These are phyloP conservation scores for Alloscopus bannaensis DNA, from an alignment of 2,888 invertebrate genomes.

Conservation along the genomic window DNA sequence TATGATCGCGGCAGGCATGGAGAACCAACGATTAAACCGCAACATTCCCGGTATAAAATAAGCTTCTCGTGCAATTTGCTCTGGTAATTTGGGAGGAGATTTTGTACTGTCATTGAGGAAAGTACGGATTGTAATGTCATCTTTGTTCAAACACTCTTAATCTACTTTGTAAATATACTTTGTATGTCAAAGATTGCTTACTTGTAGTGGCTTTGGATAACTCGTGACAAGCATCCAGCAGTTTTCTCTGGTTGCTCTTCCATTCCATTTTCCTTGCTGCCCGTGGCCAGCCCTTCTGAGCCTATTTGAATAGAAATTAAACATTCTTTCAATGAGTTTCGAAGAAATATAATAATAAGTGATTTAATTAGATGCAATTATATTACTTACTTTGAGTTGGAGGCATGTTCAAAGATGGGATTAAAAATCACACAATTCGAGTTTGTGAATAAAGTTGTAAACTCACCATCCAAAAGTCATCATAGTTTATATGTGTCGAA, in stretches of 20 bases:
- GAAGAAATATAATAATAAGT: neutral
- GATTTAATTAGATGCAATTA: neutral
- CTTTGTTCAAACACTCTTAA: neutral
- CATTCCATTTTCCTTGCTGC: conserved; percentile 23
- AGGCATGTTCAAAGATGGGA: conserved; percentile 6
- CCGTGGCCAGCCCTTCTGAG: conserved; percentile 12
- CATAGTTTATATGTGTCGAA: neutral
- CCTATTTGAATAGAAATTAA: conserved; percentile 2
- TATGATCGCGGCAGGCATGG: conserved; percentile 68
- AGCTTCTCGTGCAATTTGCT: conserved; percentile 44
- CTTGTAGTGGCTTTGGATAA: conserved; percentile 48
- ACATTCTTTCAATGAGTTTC: neutral
- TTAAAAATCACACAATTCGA: neutral
- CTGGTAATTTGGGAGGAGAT: conserved; percentile 27
- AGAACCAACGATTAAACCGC: conserved; percentile 67
- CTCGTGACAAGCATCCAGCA: conserved; percentile 17
- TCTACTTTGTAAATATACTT: neutral
- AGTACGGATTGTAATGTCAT: neutral
- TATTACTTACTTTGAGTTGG: conserved; percentile 32
- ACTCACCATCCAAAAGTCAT: neutral
- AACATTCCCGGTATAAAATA: conserved; percentile 35
- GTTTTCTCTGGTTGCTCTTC: neutral
- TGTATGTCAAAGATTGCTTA: conserved; percentile 8
- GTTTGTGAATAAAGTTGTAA: neutral
- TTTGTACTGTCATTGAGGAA: conserved; percentile 29